Evolutionary conservation across 2,113 vertebrate species (phyloP).

Genomic region (Motacilla alba): DNA sequence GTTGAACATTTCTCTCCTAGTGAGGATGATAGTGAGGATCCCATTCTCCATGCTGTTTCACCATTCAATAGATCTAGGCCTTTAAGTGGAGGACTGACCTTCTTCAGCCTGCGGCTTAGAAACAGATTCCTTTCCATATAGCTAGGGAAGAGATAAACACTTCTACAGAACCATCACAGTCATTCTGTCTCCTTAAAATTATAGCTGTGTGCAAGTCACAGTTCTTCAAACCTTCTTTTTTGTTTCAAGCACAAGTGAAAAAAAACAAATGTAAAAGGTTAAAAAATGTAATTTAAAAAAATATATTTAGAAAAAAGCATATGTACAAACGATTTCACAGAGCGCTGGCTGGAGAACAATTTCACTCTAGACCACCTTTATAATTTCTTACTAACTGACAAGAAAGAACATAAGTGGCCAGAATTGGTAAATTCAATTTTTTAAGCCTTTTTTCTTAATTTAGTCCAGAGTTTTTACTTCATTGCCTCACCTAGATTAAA

Average conservation of each 20-base stretch:
- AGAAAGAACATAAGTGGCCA: neutral
- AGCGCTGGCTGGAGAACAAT: neutral
- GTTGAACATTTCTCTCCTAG: neutral
- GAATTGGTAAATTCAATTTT: neutral
- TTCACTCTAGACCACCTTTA: neutral
- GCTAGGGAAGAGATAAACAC: neutral
- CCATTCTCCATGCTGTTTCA: neutral
- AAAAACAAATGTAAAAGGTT: neutral
- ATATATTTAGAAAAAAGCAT: neutral
- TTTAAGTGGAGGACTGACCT: neutral
- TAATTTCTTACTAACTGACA: neutral
- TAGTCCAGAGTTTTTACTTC: neutral
- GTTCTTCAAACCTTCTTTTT: neutral
- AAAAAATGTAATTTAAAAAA: rapidly evolving
- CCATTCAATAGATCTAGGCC: neutral
- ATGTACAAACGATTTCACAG: neutral
- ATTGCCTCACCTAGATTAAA: neutral
- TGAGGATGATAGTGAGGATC: neutral
- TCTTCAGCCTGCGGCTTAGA: neutral
- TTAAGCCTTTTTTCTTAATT: neutral
- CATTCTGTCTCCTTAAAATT: neutral
- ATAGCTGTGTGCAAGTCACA: neutral
- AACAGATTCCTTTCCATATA: neutral
- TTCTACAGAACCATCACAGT: neutral
- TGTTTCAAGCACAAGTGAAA: neutral